Evolutionary conservation across 2,888 invertebrate genomes (phyloP), one percentile per base, ranked within the genome.

Genomic region (Panzeria rudis): DNA sequence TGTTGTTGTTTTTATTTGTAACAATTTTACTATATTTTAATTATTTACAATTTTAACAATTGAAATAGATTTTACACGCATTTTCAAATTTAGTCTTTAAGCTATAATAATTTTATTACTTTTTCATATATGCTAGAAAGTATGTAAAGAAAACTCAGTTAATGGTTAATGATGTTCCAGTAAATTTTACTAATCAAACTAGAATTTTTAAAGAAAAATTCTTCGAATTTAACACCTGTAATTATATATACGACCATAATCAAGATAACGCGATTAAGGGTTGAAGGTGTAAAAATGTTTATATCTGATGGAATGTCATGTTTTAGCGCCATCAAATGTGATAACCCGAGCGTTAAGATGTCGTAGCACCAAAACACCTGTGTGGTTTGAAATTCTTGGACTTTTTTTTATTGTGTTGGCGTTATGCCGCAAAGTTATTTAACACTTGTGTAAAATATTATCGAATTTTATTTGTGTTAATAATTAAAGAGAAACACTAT

Each of bases 321-420:
- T 56, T 50, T 81, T 68, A 77, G 80, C 84, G 81, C 81, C 72
- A 73, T 62, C 64, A 56, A 64, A 52, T 15, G 11, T 20, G 54
- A 56, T 77, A 73, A 73, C 68, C 25, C 81, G 62, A 77, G 77
- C 73, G 81, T 81, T 62, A n/a, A 84, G 75, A 69, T 79, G 71
- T 32, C n/a, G 71, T 66, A 79, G 61, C 35, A 56, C 62, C 79
- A 13, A 54, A 47, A 47, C 15, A 71, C 29, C 56, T 68, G 72
- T 73, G 35, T 50, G 44, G 20, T 47, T 82, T 73, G 7, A 15
- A 59, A 13, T 44, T 35, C 25, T 25, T n/a, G 15, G 6, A 20
- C 25, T 52, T 44, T 7, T 6, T 50, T 61, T 52, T 15, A 17
- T 62, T 62, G 23, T 59, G 17, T 69, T 35, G 69, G 80, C 75